Evolutionary conservation across 2,888 invertebrate species (phyloP), one percentile per base, ranked within the genome.

Genomic region (Eilema caniola): DNA sequence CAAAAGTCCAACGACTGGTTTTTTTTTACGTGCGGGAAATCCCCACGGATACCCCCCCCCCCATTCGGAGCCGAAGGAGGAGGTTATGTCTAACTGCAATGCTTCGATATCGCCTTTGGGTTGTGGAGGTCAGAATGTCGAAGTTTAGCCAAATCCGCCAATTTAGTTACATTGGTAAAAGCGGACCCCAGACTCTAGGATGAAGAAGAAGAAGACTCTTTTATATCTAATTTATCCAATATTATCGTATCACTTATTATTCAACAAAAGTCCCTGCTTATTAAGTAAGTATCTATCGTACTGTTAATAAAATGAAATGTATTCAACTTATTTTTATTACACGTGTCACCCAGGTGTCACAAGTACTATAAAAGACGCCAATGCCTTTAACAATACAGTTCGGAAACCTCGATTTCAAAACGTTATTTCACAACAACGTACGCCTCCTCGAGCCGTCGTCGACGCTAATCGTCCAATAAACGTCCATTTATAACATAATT

Each of bases 401-500:
- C 61, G 66, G 65, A 57, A 56, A 82, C 80, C 72, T 68, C 79
- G 79, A 80, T 86, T 83, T 80, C 82, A 80, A 83, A 86, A 84
- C 73, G 78, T 77, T 77, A 84, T 89, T 89, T 88, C 89, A 79
- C 82, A 88, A 81, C 64, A 76, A 37, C 75, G 12, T 37, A 75
- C 79, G 79, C 78, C 82, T 83, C 74, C 74, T 75, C 75, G 75
- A 81, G 77, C 83, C 74, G 81, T 83, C 75, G 80, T 82, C 81
- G 82, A 77, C 81, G 75, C 90, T 93, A 94, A 94, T 93, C 90
- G 93, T 86, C 86, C 90, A 86, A 91, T 93, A 93, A 93, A 89
- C 90, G 90, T 82, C 90, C 89, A 90, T 93, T 92, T 92, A 91
- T 88, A 89, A 87, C 90, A 87, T 94, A 94, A 94, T 94, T 91